Evolutionary conservation across 2,113 vertebrate genomes (phyloP), one percentile per base, ranked within the genome.

Genomic region (Phaethon lepturus): DNA sequence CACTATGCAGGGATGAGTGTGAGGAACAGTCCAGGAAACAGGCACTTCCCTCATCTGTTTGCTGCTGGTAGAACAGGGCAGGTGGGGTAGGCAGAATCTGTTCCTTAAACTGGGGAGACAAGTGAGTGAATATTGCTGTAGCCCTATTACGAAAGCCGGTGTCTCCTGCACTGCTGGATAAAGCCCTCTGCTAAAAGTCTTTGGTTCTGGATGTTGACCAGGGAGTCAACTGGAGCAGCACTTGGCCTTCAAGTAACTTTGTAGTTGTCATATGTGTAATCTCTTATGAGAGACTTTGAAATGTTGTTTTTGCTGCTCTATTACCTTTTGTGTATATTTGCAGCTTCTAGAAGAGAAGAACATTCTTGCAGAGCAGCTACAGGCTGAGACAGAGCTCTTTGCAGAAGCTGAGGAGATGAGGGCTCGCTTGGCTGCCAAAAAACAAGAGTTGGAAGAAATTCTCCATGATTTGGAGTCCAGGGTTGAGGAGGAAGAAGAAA

Each of bases 331-430:
- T 97, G 29, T 62, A 10, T 59, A 9, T 45, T 95, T 96, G 25
- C 94, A 99, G 99, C 98, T 99, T 44, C 22, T 99, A 15, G 99
- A 99, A 95, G 99, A 99, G 98, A 99, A 99, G 98, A 99, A 99
- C 63, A 99, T 99, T 95, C 98, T 99, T 31, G 99, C 99, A 12
- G 99, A 99, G 96, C 99, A 99, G 72, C 98, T 99, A 3, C 99
- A 99, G 63, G 99, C 99, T 0, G 99, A 99, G 98, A 99, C 99
- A 0, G 99, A 99, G 98, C 99, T 99, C 85, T 99, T 99, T 50
- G 99, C 99, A 0, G 99, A 99, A 94, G 99, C 99, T 2, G 99
- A 99, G 88, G 99, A 99, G 98, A 99, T 99, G 99, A 98, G 99
- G 81, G 99, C 99, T 44, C 99, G 99, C 13, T 97, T 99, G 28